Conservation (phyloP, 2,888 invertebrate genomes). For the Odontomyia ornata region DNA sequence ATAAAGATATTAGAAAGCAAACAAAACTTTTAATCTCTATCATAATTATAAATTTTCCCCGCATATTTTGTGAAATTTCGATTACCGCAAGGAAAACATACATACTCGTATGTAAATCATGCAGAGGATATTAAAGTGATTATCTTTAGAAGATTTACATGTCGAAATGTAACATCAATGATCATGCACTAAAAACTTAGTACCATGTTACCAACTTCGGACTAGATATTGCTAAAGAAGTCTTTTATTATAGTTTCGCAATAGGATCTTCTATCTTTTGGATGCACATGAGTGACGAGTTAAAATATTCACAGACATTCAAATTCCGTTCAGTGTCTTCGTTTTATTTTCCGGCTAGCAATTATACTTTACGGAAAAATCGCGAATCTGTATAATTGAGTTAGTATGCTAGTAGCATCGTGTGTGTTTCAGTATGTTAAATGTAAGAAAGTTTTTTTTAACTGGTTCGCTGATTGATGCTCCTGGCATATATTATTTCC, state of each 20-base stretch:
- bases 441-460: too few relatives aligned
- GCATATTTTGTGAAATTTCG: neutral
- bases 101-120: too few relatives aligned
- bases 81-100: neutral
- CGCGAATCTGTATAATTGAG: neutral
- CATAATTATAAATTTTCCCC: slow-evolving; percentile 28
- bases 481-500: too few relatives aligned
- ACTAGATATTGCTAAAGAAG: neutral
- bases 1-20: neutral
- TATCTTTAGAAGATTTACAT: slow-evolving; percentile 13
- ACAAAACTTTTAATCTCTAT: too few relatives aligned
- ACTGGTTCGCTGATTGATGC: too few relatives aligned
- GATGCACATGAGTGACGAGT: slow-evolving; percentile 26
- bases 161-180: neutral
- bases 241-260: neutral
- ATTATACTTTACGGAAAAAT: neutral
- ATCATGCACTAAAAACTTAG: neutral
- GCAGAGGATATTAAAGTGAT: neutral
- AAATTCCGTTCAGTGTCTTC: neutral
- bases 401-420: neutral
- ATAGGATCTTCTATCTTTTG: slow-evolving; percentile 2
- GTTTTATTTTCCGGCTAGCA: neutral
- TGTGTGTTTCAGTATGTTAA: neutral
- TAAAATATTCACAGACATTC: slow-evolving; percentile 15
- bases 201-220: too few relatives aligned